Evolutionary conservation across 2,888 invertebrate species (phyloP), one percentile per base, ranked within the genome.

Genomic region (Callyntrura guangdongensis): DNA sequence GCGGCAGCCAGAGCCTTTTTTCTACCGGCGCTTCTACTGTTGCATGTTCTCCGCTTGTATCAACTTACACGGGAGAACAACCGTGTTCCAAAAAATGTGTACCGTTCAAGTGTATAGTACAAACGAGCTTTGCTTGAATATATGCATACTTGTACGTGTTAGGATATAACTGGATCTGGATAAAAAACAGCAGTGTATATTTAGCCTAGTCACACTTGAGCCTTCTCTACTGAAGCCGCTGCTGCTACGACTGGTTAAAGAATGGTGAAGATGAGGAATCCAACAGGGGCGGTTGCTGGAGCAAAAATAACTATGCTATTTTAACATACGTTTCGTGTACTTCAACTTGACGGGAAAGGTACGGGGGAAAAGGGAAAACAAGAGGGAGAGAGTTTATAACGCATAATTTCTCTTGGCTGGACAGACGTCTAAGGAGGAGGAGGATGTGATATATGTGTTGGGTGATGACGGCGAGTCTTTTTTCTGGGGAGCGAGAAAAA

Each of bases 21-120:
- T 64, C 74, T 84, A 89, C 89, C 84, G 83, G 74, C 22, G 22
- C 77, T 36, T 84, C 72, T 69, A 89, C 89, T 89, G 89, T 89
- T 89, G 89, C 89, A 89, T 84, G 83, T 49, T 77, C 74, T n/a
- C 12, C 0, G 3, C 74, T 49, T 45, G 59, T 59, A 74, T 86
- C 72, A 86, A 72, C 59, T 81, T 59, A 59, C 74, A 77, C 49
- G 1, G 53, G 49, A 53, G 36, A 14, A 22, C 59, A 36, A 61
- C 27, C 11, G 27, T 59, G 56, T 25, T 27, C 4, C 1, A n/a
- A 56, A 77, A 56, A 79, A 20, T 53, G 25, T 64, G 11, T 22
- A 20, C 11, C 6, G 36, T 6, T 6, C 36, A 64, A 22, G 8
- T 22, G 59, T 59, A 64, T 22, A 8, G 49, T 49, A 14, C 49